These are phyloP conservation scores for Oriolus oriolus DNA, from an alignment of 2,113 vertebrate genomes.

Conservation along the genomic window DNA sequence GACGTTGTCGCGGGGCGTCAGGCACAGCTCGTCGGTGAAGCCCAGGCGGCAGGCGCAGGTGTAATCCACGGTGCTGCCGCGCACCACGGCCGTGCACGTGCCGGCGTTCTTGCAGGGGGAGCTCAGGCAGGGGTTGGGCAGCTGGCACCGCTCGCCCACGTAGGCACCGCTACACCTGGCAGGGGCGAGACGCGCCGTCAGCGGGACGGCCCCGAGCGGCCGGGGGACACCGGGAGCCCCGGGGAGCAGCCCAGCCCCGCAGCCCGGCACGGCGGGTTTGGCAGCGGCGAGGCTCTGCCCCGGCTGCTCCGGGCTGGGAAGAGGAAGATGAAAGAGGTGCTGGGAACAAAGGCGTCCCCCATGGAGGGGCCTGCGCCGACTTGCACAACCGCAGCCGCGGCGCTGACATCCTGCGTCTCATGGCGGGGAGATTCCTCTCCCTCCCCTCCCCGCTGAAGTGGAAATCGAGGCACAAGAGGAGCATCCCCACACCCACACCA, in stretches of 20 bases:
- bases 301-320: not conserved
- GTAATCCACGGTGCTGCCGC: constrained; percentile 68
- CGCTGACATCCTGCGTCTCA: not conserved
- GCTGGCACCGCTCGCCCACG: constrained; percentile 82
- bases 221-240: fast-evolving
- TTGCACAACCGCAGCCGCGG: not conserved
- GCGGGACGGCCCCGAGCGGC: fast-evolving
- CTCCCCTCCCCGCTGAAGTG: not conserved
- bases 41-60: constrained; percentile 82
- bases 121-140: constrained; percentile 80
- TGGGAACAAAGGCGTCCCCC: constrained; percentile 8
- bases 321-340: constrained; percentile 43
- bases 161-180: constrained; percentile 79
- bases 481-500: fast-evolving
- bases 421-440: fast-evolving
- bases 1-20: constrained; percentile 75
- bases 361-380: not conserved
- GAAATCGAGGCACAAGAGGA: not conserved
- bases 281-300: not conserved
- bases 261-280: not conserved
- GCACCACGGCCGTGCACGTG: constrained; percentile 69
- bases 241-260: not conserved
- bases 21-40: constrained; percentile 81
- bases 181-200: fast-evolving
- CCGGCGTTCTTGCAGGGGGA: constrained; percentile 83